Base-by-base conservation (phyloP, 2,888 invertebrate genomes). In the Dromius quadrimaculatus region DNA sequence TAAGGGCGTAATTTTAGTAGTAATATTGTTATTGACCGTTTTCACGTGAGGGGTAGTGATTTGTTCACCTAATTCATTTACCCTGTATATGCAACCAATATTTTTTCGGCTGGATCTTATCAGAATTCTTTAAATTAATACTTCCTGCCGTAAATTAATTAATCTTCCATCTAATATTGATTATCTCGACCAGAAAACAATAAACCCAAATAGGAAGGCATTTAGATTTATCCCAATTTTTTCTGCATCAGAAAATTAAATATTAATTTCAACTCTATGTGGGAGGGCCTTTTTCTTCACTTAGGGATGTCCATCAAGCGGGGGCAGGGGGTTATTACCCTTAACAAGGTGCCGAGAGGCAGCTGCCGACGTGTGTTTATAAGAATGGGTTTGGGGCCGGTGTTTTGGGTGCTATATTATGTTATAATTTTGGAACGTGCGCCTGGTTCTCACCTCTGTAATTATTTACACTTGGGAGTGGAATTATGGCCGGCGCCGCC, bases 221-320 rank as follows among this genome's bases (percentile, higher is more conserved):
- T 50, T 15, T 50, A 64, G 64, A 47, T 64, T 64, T 50, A 15
- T 54, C 11, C 23, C 47, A 28, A 54, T 54, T 50, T 64, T 65
- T 65, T 43, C 32, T n/a, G 22, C 11, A 17, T 13, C 19, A 28
- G 68, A 68, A 68, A 68, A 68, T 68, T 68, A 68, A 68, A 68
- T 68, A 68, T 68, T 68, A 68, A 68, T 68, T 68, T 50, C 47
- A n/a, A 36, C 32, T 68, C 68, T 28, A 68, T 68, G 68, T 68
- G 68, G 68, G 68, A 68, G 68, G 65, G 65, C 65, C 50, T 19
- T n/a, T 8, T 2, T 22, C 38, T 9, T 17, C 20, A 11, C 23
- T n/a, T 23, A 32, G 28, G 32, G 28, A 23, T n/a, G 41, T 54
- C 23, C 28, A 15, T 54, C 50, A 11, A 6, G 15, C 13, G 41